phyloP scores from a whole-genome alignment of 2,888 invertebrate genomes.

The Pristionchus exspectatus region DNA sequence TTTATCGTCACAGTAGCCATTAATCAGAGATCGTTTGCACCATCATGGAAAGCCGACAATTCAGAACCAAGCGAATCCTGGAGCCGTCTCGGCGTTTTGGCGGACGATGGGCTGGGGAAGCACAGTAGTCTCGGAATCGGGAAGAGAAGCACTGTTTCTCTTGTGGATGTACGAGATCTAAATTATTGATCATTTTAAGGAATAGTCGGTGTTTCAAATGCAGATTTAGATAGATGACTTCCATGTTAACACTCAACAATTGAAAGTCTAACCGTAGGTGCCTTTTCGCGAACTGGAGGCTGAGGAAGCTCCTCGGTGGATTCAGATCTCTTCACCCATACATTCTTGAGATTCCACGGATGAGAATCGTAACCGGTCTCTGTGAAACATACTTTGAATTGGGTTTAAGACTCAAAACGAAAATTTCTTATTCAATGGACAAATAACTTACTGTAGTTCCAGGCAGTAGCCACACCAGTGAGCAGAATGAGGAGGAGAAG shows the following conservation, averaged over 20 bases:
- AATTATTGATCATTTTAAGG: too few species aligned
- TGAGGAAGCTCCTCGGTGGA: not conserved
- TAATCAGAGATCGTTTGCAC: not conserved
- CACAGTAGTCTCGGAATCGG: not conserved
- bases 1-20: conserved; percentile 1
- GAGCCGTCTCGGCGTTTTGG: not conserved
- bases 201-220: too few species aligned
- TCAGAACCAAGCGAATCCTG: not conserved
- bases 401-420: too few species aligned
- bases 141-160: not conserved
- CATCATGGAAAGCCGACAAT: not conserved
- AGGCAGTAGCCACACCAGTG: not conserved
- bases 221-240: too few species aligned
- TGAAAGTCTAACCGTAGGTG: not conserved
- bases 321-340: not conserved
- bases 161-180: not conserved
- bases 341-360: not conserved
- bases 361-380: not conserved
- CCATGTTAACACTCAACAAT: too few species aligned
- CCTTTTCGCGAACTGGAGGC: not conserved
- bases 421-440: too few species aligned
- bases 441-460: not conserved
- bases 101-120: not conserved
- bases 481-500: not conserved
- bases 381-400: not conserved